Evolutionary conservation across 1,140 invertebrate genomes (phyloP), one percentile per base, ranked within the genome.

Genomic region (Psilanteris sp.): DNA sequence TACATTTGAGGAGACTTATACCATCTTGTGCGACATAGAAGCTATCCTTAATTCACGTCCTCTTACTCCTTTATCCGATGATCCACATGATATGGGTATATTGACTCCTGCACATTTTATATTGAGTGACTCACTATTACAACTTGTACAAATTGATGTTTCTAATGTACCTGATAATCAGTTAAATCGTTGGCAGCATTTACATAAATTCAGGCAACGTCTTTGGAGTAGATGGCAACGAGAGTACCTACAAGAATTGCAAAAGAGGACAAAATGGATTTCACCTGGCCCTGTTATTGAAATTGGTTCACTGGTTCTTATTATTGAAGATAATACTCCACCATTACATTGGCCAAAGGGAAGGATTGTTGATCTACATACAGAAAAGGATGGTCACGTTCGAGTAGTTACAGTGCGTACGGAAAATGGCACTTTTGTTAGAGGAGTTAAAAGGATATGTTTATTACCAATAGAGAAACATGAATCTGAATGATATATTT

Each of bases 321-420:
- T 37, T 8, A 37, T 20, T 10, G 36, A 37, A 20, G 36, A 20
- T 10, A 37, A 20, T 37, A 4, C n/a, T 7, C 36, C 36, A 13
- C 36, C 36, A 8, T 15, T 37, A 16, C 18, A 37, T 20, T 37
- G 36, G 36, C 10, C 8, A 37, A 20, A 20, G 15, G 36, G 36
- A 4, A 37, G 36, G 9, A 37, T 37, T 15, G 14, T 37, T 2
- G 6, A 37, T 2, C 4, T 37, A 3, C 36, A 37, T 8, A 4
- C 36, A 4, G 39, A 22, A 1, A 4, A 11, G 6, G 39, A 43
- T 14, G 22, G 39, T 9, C n/a, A 20, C 5, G 36, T 37, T 5
- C n/a, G 36, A 4, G 9, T 20, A 1, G 9, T 5, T 9, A 37
- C 36, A 2, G 3, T 18, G 11, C 18, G 20, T 20, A 37, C 36